Evolutionary conservation across 2,888 invertebrate genomes (phyloP).

Genomic region (Chalcosyrphus nemorum): DNA sequence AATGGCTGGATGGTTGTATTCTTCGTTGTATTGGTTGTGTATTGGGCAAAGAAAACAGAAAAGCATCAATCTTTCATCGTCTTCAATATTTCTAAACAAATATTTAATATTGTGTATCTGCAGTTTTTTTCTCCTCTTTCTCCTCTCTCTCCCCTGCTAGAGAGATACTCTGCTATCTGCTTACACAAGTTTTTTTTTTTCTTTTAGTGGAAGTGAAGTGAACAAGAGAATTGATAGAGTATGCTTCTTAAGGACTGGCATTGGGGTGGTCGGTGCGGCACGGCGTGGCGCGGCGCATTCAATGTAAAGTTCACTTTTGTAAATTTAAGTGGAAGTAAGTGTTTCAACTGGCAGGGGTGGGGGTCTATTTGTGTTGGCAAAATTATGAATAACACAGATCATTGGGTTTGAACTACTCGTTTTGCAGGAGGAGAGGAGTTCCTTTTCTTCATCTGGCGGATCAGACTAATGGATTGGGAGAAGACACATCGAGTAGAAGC

Average conservation of each 20-base stretch:
- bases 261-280: background rate
- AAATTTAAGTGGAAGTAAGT: constrained; percentile 61
- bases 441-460: background rate
- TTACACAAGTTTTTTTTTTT: constrained; percentile 17
- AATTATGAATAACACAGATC: constrained; percentile 68
- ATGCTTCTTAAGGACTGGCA: constrained; percentile 30
- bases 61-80: constrained; percentile 71
- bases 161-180: constrained; percentile 16
- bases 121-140: constrained; percentile 27
- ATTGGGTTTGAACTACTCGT: constrained; percentile 53
- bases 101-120: constrained; percentile 73
- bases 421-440: too few species aligned
- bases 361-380: constrained; percentile 55
- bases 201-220: constrained; percentile 26
- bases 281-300: background rate
- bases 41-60: constrained; percentile 58
- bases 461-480: constrained; percentile 54
- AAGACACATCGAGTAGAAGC: background rate
- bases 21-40: constrained; percentile 3
- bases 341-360: constrained; percentile 12
- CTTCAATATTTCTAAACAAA: constrained; percentile 73
- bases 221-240: constrained; percentile 58
- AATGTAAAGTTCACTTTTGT: constrained; percentile 63
- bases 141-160: background rate
- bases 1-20: constrained; percentile 10